Evolutionary conservation across 1,140 invertebrate genomes (phyloP).

Genomic region (Atta texana): DNA sequence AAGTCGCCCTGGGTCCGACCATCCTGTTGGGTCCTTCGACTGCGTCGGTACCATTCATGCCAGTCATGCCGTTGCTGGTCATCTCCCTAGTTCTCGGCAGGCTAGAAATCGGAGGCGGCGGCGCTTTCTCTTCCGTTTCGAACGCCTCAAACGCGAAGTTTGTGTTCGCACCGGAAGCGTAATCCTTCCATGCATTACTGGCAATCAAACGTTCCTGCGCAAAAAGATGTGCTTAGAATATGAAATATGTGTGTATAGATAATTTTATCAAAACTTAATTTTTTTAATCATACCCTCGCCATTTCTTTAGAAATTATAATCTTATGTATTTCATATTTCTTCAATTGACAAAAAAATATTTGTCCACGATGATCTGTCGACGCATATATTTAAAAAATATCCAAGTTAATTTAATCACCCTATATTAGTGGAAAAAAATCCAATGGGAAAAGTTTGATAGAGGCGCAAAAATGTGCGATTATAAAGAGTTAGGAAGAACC

Average conservation of each 20-base stretch:
- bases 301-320: neutral
- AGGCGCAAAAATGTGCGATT: conserved; percentile 7
- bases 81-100: conserved; percentile 84
- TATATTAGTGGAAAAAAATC: neutral
- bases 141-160: conserved; percentile 95
- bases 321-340: neutral
- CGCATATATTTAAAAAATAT: neutral
- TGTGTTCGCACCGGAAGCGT: conserved; percentile 91
- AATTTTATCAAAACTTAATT: neutral
- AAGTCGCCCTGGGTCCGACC: conserved; percentile 84
- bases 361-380: neutral
- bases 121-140: conserved; percentile 91
- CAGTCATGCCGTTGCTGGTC: conserved; percentile 69
- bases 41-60: conserved; percentile 72
- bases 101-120: conserved; percentile 82
- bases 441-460: conserved; percentile 6
- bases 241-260: neutral
- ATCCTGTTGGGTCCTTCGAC: conserved; percentile 72
- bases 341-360: neutral
- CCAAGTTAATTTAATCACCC: neutral
- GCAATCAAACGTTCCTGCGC: conserved; percentile 92
- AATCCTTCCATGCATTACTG: conserved; percentile 95
- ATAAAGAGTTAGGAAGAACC: conserved; percentile 58
- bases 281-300: neutral
- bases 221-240: conserved; percentile 14